phyloP scores from a whole-genome alignment of 2,888 invertebrate species.

The Biston stratarius region DNA sequence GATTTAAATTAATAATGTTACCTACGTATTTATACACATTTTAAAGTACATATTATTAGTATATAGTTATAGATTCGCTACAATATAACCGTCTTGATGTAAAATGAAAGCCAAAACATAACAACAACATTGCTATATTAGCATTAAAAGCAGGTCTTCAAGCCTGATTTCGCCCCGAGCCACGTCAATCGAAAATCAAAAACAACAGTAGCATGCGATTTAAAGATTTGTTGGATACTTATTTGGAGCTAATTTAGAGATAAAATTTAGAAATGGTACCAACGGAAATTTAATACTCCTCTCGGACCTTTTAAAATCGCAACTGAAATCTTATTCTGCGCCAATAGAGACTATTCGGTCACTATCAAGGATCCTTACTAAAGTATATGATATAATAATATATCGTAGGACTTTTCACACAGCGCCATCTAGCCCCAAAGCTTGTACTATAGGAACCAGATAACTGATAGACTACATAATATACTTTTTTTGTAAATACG shows the following conservation, averaged over 20 bases:
- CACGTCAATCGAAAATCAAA: constrained; percentile 1
- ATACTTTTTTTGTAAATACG: no score
- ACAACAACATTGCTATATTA: constrained; percentile 1
- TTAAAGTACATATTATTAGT: no score
- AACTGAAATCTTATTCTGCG: neutral
- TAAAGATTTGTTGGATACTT: constrained; percentile 19
- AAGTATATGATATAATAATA: no score
- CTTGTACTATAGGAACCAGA: no score
- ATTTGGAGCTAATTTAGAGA: constrained; percentile 21
- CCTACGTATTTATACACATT: no score
- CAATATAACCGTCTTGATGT: no score
- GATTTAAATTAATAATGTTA: no score
- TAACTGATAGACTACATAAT: no score
- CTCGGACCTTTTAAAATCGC: neutral
- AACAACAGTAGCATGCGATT: constrained; percentile 21
- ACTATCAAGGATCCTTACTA: no score
- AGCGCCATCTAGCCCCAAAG: no score
- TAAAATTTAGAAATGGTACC: neutral
- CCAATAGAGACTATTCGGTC: neutral
- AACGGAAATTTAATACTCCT: neutral
- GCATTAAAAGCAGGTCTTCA: neutral
- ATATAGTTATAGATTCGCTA: no score
- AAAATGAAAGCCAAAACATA: neutral
- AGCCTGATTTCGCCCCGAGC: neutral
- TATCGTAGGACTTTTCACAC: no score